Conservation (phyloP, 2,113 vertebrate genomes). For the Etia nguti region DNA sequence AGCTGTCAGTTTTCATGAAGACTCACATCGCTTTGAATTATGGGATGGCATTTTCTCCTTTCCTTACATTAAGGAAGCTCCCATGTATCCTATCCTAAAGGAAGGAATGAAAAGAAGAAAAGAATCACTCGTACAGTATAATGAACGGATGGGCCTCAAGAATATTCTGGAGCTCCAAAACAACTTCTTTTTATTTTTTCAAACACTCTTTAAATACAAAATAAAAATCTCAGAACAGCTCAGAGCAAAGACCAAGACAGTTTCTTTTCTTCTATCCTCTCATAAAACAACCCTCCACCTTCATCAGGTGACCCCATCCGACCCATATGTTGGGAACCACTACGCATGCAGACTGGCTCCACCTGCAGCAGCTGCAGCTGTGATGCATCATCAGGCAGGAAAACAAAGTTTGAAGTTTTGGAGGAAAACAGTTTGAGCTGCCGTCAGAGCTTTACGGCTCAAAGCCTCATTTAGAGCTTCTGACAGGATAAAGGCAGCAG, state of each 20-base stretch:
- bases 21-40: too few relatives aligned
- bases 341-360: background rate
- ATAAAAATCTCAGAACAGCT: background rate
- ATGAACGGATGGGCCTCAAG: background rate
- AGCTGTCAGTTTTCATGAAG: too few relatives aligned
- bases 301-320: background rate
- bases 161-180: background rate
- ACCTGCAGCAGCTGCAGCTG: background rate
- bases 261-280: fast-evolving
- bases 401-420: background rate
- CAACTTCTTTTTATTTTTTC: background rate
- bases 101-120: background rate
- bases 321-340: background rate
- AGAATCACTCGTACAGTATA: too few relatives aligned
- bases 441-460: background rate
- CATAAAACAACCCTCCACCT: background rate
- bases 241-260: background rate
- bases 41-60: too few relatives aligned
- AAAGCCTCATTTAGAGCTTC: background rate
- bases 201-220: background rate
- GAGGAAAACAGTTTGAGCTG: background rate
- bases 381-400: fast-evolving
- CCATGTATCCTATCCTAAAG: background rate
- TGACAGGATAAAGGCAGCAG: background rate
- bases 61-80: background rate